These are phyloP conservation scores for Scomber scombrus DNA, from an alignment of 2,113 vertebrate genomes.

Conservation along the genomic window DNA sequence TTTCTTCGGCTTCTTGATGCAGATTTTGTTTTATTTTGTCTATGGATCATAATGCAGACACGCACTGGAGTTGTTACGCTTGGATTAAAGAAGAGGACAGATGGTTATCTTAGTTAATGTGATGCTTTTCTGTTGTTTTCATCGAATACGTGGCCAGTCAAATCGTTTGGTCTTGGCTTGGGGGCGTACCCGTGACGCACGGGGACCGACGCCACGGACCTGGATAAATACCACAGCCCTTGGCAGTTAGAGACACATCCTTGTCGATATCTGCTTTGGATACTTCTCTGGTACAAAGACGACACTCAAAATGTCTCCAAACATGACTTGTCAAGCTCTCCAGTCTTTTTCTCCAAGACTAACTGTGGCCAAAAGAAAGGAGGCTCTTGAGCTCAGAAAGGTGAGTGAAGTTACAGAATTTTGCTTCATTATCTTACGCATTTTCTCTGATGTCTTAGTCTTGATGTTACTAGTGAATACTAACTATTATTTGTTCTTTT, in stretches of 20 bases:
- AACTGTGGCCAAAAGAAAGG: constrained; percentile 83
- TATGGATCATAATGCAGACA: constrained; percentile 69
- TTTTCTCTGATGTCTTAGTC: not conserved
- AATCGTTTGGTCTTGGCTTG: constrained; percentile 71
- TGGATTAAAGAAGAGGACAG: constrained; percentile 75
- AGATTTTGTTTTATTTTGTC: constrained; percentile 40
- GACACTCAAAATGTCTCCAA: constrained; percentile 73
- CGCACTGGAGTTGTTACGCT: constrained; percentile 64
- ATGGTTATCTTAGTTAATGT: constrained; percentile 76
- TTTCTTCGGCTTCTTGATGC: constrained; percentile 38
- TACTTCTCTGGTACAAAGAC: not conserved
- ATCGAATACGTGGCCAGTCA: constrained; percentile 48
- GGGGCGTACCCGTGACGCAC: constrained; percentile 80
- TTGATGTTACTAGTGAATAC: not conserved
- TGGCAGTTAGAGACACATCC: constrained; percentile 44
- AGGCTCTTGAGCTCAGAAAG: constrained; percentile 84
- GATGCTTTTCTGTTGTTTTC: constrained; percentile 73
- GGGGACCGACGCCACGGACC: constrained; percentile 66
- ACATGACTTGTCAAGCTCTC: constrained; percentile 38
- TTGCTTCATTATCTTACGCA: not conserved
- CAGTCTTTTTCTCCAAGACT: constrained; percentile 55
- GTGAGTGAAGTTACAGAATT: constrained; percentile 66
- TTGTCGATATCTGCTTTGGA: not conserved
- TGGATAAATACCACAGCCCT: constrained; percentile 77
- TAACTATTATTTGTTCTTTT: constrained; percentile 41